These are phyloP conservation scores for Tragelaphus scriptus DNA, from an alignment of 2,113 vertebrate species.

Conservation along the genomic window DNA sequence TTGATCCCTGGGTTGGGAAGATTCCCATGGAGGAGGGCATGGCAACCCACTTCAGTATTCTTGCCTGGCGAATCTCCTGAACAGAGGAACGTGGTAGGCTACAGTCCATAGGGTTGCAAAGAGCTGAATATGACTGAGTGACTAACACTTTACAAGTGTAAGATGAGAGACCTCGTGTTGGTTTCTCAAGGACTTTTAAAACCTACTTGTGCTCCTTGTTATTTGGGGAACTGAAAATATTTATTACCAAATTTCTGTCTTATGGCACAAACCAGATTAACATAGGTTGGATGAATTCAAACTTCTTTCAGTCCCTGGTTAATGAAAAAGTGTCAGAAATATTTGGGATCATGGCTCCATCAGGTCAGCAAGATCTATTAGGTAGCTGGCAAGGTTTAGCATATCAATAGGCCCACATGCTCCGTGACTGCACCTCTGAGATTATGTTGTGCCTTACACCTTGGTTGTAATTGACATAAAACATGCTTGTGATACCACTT, in stretches of 20 bases:
- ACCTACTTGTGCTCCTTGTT: neutral
- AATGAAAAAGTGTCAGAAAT: neutral
- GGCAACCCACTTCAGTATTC: neutral
- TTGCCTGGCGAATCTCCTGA: neutral
- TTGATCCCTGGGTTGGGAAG: neutral
- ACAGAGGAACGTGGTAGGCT: neutral
- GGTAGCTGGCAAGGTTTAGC: neutral
- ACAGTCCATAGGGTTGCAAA: neutral
- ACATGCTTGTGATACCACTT: conserved; percentile 1
- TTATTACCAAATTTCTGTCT: neutral
- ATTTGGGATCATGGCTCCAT: neutral
- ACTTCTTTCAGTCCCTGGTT: neutral
- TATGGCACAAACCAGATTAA: neutral
- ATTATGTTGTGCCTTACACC: conserved; percentile 23
- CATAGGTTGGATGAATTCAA: neutral
- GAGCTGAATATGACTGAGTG: neutral
- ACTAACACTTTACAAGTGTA: neutral
- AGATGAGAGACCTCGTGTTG: neutral
- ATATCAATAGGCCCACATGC: neutral
- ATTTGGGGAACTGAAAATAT: neutral
- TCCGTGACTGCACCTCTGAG: neutral
- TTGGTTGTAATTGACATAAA: conserved; percentile 43
- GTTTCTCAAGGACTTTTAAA: neutral
- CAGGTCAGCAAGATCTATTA: neutral
- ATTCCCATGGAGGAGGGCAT: neutral